These are phyloP conservation scores for Macaca mulatta DNA, from an alignment of 2,113 vertebrate species.

Conservation along the genomic window DNA sequence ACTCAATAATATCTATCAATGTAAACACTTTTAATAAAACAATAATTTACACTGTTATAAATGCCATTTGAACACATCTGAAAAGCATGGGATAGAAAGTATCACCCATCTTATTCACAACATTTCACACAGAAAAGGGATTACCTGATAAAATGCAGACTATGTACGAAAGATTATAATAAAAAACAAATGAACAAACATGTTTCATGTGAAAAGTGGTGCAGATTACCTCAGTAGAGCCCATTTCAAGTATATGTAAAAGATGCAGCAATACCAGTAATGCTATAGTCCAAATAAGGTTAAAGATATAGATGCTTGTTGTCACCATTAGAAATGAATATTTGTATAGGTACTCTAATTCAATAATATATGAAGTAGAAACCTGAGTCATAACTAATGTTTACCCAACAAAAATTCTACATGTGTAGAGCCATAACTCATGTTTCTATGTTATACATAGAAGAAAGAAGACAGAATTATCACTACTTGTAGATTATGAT, in stretches of 20 bases:
- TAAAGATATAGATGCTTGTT: neutral
- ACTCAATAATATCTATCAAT: neutral
- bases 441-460: neutral
- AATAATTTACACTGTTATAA: neutral
- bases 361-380: slow-evolving; percentile 15
- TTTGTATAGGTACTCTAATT: neutral
- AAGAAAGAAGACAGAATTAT: neutral
- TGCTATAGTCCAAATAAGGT: neutral
- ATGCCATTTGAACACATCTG: neutral
- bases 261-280: neutral
- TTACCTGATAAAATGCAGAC: neutral
- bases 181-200: slow-evolving; percentile 3
- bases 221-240: neutral
- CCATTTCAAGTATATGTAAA: neutral
- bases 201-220: slow-evolving; percentile 1
- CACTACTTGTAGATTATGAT: neutral
- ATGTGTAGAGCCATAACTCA: too few relatives aligned
- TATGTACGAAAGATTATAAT: neutral
- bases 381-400: neutral
- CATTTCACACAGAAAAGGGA: neutral
- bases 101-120: neutral
- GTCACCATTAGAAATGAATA: neutral
- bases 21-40: neutral
- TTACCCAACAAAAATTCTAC: too few relatives aligned
- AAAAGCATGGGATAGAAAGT: neutral